phyloP scores from a whole-genome alignment of 2,113 vertebrate species.

The Mastomys natalensis region DNA sequence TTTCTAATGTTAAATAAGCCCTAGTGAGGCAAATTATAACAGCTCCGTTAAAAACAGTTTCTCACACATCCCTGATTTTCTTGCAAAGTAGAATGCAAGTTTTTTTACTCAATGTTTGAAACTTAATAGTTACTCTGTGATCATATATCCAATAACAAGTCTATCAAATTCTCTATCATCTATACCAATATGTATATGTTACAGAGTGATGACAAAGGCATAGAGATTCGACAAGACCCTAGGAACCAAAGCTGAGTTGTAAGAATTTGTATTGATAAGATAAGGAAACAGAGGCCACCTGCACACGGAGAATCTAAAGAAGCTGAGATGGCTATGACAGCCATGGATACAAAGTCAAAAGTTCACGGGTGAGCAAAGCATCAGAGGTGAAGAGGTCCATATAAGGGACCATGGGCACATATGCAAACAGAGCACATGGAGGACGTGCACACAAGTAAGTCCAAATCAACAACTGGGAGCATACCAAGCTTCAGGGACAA shows the following conservation, averaged over 20 bases:
- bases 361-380: background rate
- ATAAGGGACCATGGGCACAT: background rate
- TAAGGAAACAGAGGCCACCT: background rate
- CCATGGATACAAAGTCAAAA: background rate
- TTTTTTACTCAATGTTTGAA: background rate
- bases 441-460: fast-evolving
- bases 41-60: background rate
- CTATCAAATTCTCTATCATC: background rate
- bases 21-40: too few relatives aligned
- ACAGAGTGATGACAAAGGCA: background rate
- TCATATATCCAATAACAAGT: background rate
- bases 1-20: background rate
- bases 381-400: background rate
- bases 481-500: background rate
- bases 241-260: too few relatives aligned
- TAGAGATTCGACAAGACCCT: background rate
- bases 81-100: background rate
- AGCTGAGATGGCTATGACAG: too few relatives aligned
- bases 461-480: background rate
- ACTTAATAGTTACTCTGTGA: background rate
- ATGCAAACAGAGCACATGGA: background rate
- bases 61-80: background rate
- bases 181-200: background rate
- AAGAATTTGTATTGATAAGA: background rate
- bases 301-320: background rate